Conservation (phyloP, 2,113 vertebrate genomes). For the Leptobrachium leishanense region DNA sequence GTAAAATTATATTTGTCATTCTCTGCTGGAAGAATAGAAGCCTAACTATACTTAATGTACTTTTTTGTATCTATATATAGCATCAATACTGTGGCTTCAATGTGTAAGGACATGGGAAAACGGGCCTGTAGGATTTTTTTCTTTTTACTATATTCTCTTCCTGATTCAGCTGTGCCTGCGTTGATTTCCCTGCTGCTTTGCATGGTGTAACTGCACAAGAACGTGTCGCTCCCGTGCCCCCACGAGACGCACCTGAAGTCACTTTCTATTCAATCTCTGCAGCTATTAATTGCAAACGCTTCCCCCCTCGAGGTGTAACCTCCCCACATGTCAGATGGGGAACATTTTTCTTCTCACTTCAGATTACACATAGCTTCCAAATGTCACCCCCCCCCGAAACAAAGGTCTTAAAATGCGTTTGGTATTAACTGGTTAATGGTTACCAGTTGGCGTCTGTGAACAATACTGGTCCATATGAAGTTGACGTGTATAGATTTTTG, state of each 20-base stretch:
- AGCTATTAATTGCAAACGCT: constrained; percentile 37
- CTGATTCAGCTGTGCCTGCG: constrained; percentile 12
- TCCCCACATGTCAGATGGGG: constrained; percentile 10
- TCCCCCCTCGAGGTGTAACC: constrained; percentile 33
- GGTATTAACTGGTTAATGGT: no score
- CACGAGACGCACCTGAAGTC: constrained; percentile 19
- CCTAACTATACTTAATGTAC: no score
- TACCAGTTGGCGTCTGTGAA: no score
- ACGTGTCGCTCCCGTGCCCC: not conserved
- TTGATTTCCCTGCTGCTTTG: constrained; percentile 40
- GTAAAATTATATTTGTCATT: no score
- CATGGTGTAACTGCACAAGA: constrained; percentile 27
- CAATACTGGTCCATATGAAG: no score
- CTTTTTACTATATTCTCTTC: not conserved
- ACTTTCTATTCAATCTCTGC: constrained; percentile 33
- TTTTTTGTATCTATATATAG: constrained; percentile 2
- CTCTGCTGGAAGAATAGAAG: no score
- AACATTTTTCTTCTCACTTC: constrained; percentile 11
- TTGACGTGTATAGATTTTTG: no score
- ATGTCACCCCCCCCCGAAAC: not conserved
- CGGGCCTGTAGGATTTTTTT: constrained; percentile 8
- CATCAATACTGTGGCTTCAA: no score
- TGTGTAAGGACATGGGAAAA: not conserved
- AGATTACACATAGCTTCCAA: not conserved
- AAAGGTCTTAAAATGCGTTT: no score